Conservation (phyloP, 2,113 vertebrate species). For the Nothocercus nigrocapillus region DNA sequence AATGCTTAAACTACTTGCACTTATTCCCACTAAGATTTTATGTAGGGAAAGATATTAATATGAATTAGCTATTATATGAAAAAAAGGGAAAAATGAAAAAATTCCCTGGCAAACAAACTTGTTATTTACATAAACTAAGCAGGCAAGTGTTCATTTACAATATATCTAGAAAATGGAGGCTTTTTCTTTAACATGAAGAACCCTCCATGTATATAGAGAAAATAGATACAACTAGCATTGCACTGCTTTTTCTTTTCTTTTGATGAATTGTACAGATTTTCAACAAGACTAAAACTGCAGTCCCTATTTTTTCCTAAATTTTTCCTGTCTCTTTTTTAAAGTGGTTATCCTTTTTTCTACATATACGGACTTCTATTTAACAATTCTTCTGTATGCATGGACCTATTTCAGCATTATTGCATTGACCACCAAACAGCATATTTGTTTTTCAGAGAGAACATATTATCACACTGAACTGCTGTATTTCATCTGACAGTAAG, state of each 20-base stretch:
- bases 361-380: background rate
- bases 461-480: background rate
- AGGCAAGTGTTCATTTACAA: background rate
- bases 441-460: background rate
- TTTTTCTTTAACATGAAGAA: background rate
- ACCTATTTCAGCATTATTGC: background rate
- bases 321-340: background rate
- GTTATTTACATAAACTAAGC: background rate
- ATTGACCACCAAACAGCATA: background rate
- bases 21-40: background rate
- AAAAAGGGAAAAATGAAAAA: background rate
- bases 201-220: background rate
- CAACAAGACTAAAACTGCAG: background rate
- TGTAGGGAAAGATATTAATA: background rate
- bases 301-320: background rate
- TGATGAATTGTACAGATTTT: background rate
- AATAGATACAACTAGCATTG: fast-evolving
- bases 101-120: background rate
- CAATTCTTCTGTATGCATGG: background rate
- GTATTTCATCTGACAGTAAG: slow-evolving; percentile 5
- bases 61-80: background rate
- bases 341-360: background rate
- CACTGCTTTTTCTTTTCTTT: background rate
- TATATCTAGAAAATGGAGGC: background rate
- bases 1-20: background rate